A percentile compares a stretch with the other conserved stretches of the same genome.
phyloP scores from a whole-genome alignment of 2,888 invertebrate species.

The Epirrita christyi region DNA sequence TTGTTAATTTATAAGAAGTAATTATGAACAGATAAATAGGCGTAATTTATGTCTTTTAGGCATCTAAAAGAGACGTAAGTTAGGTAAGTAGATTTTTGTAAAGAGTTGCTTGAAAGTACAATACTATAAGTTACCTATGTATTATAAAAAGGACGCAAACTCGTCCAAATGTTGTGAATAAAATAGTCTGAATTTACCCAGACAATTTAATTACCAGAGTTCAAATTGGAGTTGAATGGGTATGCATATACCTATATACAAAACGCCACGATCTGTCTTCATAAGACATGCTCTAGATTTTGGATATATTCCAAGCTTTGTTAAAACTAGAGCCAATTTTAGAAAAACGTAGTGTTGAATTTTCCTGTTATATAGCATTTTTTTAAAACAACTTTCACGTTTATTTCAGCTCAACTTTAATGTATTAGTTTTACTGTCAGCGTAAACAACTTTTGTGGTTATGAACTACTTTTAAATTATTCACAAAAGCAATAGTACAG shows the following conservation, averaged over 20 bases:
- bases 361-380: not conserved
- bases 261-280: conserved; percentile 20
- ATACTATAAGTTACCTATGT: too few relatives aligned
- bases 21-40: too few relatives aligned
- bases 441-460: not conserved
- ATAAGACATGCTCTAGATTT: conserved; percentile 11
- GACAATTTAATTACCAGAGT: not conserved
- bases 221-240: conserved; percentile 1
- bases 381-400: not conserved
- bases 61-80: too few relatives aligned
- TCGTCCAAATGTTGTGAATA: too few relatives aligned
- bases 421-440: not conserved
- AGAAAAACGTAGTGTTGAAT: not conserved
- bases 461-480: too few relatives aligned
- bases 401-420: not conserved
- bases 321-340: conserved; percentile 5
- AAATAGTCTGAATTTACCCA: too few relatives aligned
- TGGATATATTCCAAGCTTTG: conserved; percentile 11
- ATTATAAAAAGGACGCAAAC: too few relatives aligned
- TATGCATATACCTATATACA: not conserved
- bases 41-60: too few relatives aligned
- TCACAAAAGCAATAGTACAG: too few relatives aligned
- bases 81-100: too few relatives aligned
- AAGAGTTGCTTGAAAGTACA: too few relatives aligned
- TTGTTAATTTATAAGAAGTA: too few relatives aligned